Evolutionary conservation across 2,797 vertebrate species (phyloP).

Genomic region (Hippocampus kuda): DNA sequence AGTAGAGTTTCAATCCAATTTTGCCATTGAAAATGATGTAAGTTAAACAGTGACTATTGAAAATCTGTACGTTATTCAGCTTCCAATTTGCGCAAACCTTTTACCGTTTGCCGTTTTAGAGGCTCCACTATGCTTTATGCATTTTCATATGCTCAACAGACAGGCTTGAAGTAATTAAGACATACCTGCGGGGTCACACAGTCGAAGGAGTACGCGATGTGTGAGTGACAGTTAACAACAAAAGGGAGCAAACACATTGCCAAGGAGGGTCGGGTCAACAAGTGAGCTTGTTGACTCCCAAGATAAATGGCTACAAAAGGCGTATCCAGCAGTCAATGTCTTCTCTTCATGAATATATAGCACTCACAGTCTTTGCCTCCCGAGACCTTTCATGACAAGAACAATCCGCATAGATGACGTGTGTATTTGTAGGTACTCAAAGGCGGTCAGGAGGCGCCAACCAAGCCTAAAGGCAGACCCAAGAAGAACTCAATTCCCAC

Average conservation of each 20-base stretch:
- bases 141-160: neutral
- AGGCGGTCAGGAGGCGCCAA: constrained; percentile 95
- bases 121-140: neutral
- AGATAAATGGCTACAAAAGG: constrained; percentile 60
- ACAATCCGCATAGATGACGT: constrained; percentile 32
- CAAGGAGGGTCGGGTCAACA: constrained; percentile 39
- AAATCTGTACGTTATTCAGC: neutral
- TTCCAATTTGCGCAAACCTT: neutral
- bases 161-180: constrained; percentile 3
- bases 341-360: constrained; percentile 71
- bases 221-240: constrained; percentile 39
- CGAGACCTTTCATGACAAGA: constrained; percentile 47
- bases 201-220: constrained; percentile 8
- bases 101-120: neutral
- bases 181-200: constrained; percentile 22
- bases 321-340: constrained; percentile 55
- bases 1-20: neutral
- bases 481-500: constrained; percentile 99
- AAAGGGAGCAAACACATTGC: constrained; percentile 15
- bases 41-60: too few relatives aligned
- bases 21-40: neutral
- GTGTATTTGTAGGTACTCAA: constrained; percentile 80
- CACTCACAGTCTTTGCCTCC: constrained; percentile 60
- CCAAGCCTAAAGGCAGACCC: constrained; percentile 96
- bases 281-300: constrained; percentile 48